A percentile compares a stretch with the other conserved stretches of the same genome.
Conservation (phyloP, 1,140 invertebrate genomes). For the Fopius arisanus region DNA sequence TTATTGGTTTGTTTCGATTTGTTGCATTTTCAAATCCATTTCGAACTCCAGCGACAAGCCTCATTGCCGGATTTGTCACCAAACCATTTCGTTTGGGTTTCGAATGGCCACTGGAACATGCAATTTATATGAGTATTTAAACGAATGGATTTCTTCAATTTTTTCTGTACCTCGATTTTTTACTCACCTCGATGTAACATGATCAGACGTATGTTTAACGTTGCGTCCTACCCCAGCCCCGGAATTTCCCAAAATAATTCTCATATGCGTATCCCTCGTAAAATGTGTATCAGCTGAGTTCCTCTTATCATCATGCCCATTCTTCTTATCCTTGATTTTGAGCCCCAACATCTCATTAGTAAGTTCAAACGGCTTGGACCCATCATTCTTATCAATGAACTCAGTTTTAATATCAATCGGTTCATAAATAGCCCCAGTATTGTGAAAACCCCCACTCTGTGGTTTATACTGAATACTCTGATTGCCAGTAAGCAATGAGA, state of each 20-base stretch:
- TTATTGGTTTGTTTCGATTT: conserved; percentile 63
- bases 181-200: conserved; percentile 60
- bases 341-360: conserved; percentile 63
- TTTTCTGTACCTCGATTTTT: too few relatives aligned
- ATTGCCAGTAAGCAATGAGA: conserved; percentile 56
- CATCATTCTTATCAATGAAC: conserved; percentile 54
- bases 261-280: conserved; percentile 87
- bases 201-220: conserved; percentile 60
- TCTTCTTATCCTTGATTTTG: conserved; percentile 52
- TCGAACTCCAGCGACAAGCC: conserved; percentile 74
- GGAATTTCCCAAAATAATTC: conserved; percentile 82
- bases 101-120: conserved; percentile 58
- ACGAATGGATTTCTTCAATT: too few relatives aligned
- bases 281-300: conserved; percentile 73
- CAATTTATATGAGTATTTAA: too few relatives aligned
- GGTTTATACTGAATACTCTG: conserved; percentile 59
- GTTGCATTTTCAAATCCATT: conserved; percentile 72
- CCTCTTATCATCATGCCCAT: conserved; percentile 52
- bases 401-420: conserved; percentile 62
- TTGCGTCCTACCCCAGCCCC: conserved; percentile 63
- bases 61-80: conserved; percentile 89
- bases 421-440: conserved; percentile 58
- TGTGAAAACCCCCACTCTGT: conserved; percentile 53
- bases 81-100: conserved; percentile 87
- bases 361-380: conserved; percentile 56